Conservation (phyloP, 92 coral and sea anemone genomes). For the Bergia sp. region DNA sequence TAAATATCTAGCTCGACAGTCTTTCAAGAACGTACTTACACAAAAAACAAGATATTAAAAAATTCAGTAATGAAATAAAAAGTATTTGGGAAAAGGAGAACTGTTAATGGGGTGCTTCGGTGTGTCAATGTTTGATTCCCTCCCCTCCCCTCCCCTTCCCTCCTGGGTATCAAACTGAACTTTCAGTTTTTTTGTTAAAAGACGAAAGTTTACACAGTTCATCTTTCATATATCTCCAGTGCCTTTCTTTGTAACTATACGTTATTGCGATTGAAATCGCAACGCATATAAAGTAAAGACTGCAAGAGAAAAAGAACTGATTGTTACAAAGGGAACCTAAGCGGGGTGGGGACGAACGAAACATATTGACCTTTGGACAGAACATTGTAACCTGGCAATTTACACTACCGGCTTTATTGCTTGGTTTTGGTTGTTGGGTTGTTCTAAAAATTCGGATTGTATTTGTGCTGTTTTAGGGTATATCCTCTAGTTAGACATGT, state of each 20-base stretch:
- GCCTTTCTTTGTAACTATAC: too few species aligned
- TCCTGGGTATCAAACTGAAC: not conserved
- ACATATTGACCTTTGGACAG: conserved; percentile 30
- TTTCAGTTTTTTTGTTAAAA: not conserved
- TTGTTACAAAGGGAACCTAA: not conserved
- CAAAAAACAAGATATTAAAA: too few species aligned
- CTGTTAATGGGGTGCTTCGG: not conserved
- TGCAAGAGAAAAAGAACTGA: not conserved
- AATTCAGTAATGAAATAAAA: too few species aligned
- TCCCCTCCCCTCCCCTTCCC: not conserved
- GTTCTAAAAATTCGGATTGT: conserved; percentile 27
- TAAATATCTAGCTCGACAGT: too few species aligned
- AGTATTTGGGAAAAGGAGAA: too few species aligned
- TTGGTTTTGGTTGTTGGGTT: conserved; percentile 44
- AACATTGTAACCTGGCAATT: conserved; percentile 37
- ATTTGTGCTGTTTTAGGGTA: conserved; percentile 17
- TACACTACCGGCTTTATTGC: conserved; percentile 34
- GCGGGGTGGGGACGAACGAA: not conserved
- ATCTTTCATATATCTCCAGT: too few species aligned
- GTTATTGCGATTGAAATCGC: not conserved
- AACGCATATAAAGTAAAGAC: not conserved
- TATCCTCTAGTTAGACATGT: conserved; percentile 41
- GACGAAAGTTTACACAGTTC: not conserved
- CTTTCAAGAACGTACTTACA: too few species aligned
- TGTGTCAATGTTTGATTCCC: not conserved